Base-by-base conservation (phyloP, 1,140 invertebrate genomes). In the Brachionus manjavacas region DNA sequence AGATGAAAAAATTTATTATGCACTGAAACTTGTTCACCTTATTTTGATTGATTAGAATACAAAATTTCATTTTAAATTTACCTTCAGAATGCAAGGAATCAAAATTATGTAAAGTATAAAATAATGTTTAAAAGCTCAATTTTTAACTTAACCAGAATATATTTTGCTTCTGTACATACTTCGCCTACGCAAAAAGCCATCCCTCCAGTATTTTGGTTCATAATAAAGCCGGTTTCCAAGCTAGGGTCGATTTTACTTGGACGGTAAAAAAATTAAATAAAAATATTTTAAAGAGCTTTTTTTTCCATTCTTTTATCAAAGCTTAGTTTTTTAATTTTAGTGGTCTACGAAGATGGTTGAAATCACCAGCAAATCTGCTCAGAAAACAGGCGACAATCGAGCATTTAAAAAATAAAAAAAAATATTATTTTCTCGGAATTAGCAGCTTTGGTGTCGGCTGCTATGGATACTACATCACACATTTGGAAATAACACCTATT, bases 401-500 rank as follows among this genome's bases (percentile, higher is more conserved):
- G 16, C 68, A 72, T 16, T 72, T 72, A 20, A 72, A 4, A 20
- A 35, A 4, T 6, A 72, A 20, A 39, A 35, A 16, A 41, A 72
- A n/a, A 35, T 39, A 16, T 8, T 72, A 72, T 72, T n/a, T 72
- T n/a, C 4, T 72, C 1, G 68, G 68, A 12, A n/a, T 35, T 43
- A 4, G 11, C 14, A 28, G 79, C 20, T 35, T 81, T 14, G 31
- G 79, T 35, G 4, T 6, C 43, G 79, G 79, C 20, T 9, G 52
- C 41, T 64, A 64, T 60, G 52, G 87, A 11, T 91, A 91, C 83
- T 92, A 91, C 85, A 4, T 87, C 23, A 88, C 85, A n/a, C 91
- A 92, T 86, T 80, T 92, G 3, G 87, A 91, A 86, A 87, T 86
- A 41, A 89, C 91, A 66, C 91, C 92, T 11, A 85, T 92, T 49